Conservation (phyloP, 2,113 vertebrate genomes). For the Apodemus speciosus region DNA sequence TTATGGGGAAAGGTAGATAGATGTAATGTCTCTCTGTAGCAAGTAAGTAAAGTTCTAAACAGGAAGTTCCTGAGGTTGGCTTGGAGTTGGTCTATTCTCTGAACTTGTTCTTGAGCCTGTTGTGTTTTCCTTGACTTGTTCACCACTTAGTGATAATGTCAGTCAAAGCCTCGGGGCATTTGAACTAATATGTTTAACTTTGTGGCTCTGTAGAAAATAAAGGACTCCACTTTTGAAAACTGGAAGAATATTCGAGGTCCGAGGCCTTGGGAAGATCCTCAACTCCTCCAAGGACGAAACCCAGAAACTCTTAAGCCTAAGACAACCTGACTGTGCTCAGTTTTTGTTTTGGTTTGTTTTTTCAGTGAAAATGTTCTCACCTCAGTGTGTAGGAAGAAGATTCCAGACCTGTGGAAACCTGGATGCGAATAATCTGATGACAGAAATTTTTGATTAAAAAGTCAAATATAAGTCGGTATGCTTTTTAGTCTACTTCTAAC, state of each 20-base stretch:
- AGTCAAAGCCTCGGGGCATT: background rate
- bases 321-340: constrained; percentile 69
- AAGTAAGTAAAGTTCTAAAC: constrained; percentile 44
- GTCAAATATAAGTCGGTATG: constrained; percentile 63
- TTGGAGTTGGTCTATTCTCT: constrained; percentile 29
- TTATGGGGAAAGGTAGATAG: background rate
- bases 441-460: constrained; percentile 63
- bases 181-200: constrained; percentile 58
- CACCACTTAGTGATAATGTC: background rate
- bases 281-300: constrained; percentile 87
- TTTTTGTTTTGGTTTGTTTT: background rate
- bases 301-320: constrained; percentile 77
- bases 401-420: background rate
- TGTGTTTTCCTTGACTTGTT: background rate
- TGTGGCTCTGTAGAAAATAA: constrained; percentile 89
- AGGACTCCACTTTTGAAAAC: constrained; percentile 86
- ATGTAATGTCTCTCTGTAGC: background rate
- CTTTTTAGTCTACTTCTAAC: constrained; percentile 50
- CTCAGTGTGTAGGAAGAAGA: constrained; percentile 24
- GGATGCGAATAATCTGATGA: constrained; percentile 47
- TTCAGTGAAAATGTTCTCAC: constrained; percentile 7
- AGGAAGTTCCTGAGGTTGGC: background rate
- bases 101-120: background rate
- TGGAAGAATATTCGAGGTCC: constrained; percentile 98
- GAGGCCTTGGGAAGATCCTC: constrained; percentile 94